Base-by-base conservation (phyloP, 2,113 vertebrate species). In the Pampusana beccarii region DNA sequence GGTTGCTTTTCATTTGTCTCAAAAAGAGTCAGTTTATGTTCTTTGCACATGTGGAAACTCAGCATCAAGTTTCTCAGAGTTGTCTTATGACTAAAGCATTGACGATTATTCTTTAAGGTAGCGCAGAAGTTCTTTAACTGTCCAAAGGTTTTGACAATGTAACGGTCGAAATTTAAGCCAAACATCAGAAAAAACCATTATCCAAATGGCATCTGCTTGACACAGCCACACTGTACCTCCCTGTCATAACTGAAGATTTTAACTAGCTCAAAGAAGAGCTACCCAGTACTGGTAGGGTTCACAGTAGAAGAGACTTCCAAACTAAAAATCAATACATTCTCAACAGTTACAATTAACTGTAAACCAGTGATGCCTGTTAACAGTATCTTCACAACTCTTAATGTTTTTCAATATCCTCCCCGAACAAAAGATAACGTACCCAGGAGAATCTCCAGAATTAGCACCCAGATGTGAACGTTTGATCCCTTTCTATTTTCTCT, bases 1-100 rank as follows among this genome's bases (percentile, higher is more conserved):
- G 61, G 79, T 88, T 84, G 53, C 48, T 92, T 93, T 91, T 69
- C 21, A 69, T 56, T 86, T 84, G 34, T 86, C 53, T 95, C 72
- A 12, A 88, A 90, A 88, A 69, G 60, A 62, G 34, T 56, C 44
- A 86, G 56, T 80, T 78, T 88, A 56, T 44, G 11, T 34, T 57
- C 71, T 80, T 91, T 86, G 28, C 51, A 67, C 10, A 14, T 0
- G 3, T 56, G n/a, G 53, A 88, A 94, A 83, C n/a, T 79, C 40
- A 48, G 33, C 31, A 53, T 67, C 26, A 15, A 14, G 34, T 64
- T 88, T 83, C 54, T 67, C 86, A 29, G 54, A 90, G 46, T 3
- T 72, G 24, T 75, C 48, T 64, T 67, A 18, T 23, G 33, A 70
- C 48, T 88, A 8, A 81, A 78, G 5, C 20, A 34, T 34, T 58